phyloP scores from a whole-genome alignment of 2,113 vertebrate species.

The Melanerpes aurifrons region DNA sequence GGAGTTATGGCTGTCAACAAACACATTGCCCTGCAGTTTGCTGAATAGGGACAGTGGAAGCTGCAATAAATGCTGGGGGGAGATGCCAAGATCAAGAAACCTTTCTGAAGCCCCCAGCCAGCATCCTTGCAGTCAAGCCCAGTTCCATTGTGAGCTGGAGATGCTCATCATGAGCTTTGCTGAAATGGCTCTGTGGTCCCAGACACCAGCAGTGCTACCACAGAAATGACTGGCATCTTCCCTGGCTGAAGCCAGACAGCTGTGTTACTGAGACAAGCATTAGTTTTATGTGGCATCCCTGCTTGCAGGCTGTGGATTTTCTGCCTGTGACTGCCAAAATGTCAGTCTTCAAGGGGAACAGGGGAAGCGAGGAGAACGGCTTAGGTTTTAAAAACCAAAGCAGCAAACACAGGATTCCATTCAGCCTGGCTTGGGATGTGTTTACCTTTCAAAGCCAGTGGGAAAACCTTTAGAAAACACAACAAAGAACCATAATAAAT shows the following conservation, averaged over 20 bases:
- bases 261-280: background rate
- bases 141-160: background rate
- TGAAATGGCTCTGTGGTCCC: background rate
- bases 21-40: background rate
- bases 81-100: background rate
- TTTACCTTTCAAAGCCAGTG: background rate
- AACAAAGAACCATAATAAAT: background rate
- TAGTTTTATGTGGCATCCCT: background rate
- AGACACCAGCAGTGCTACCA: background rate
- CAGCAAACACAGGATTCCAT: background rate
- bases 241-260: background rate
- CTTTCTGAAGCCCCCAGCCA: background rate
- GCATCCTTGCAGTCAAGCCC: background rate
- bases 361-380: background rate
- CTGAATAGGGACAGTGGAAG: background rate
- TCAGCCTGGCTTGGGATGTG: background rate
- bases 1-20: background rate
- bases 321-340: background rate
- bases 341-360: background rate
- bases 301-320: background rate
- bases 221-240: background rate
- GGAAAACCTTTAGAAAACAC: background rate
- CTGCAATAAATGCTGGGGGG: background rate
- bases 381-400: background rate
- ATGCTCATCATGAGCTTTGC: background rate